Evolutionary conservation across 2,113 vertebrate genomes (phyloP).

Genomic region (Pitta sordida): DNA sequence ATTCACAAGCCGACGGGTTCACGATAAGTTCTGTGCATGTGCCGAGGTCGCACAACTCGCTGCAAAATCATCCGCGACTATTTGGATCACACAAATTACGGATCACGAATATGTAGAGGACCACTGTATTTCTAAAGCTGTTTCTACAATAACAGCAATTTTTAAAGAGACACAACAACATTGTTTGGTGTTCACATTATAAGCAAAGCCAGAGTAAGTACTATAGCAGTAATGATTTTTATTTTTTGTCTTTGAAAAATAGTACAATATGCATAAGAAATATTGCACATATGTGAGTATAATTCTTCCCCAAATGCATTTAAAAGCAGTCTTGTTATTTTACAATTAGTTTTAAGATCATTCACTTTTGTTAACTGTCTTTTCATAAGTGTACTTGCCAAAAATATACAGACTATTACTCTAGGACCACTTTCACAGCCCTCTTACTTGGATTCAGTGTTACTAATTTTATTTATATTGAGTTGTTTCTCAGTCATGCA

Average conservation of each 20-base stretch:
- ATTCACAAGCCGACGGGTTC: too few relatives aligned
- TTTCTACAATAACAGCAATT: not conserved
- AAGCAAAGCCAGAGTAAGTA: not conserved
- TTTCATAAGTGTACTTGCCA: not conserved
- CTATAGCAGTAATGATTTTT: not conserved
- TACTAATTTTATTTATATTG: not conserved
- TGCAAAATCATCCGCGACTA: too few relatives aligned
- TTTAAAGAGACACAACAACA: not conserved
- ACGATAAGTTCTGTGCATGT: too few relatives aligned
- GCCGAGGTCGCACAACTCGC: too few relatives aligned
- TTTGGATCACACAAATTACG: too few relatives aligned
- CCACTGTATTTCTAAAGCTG: not conserved
- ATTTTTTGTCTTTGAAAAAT: not conserved
- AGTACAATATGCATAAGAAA: not conserved
- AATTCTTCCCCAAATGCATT: not conserved
- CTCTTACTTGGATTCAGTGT: not conserved
- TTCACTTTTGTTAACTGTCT: not conserved
- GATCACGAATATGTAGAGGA: too few relatives aligned
- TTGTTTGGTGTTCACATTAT: not conserved
- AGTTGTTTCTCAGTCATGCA: not conserved
- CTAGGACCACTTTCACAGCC: not conserved
- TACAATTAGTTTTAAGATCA: not conserved
- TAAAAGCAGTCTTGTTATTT: not conserved
- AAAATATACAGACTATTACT: not conserved
- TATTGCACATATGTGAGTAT: not conserved